Base-by-base conservation (phyloP, 2,113 vertebrate species). In the Hemibagrus wyckioides region DNA sequence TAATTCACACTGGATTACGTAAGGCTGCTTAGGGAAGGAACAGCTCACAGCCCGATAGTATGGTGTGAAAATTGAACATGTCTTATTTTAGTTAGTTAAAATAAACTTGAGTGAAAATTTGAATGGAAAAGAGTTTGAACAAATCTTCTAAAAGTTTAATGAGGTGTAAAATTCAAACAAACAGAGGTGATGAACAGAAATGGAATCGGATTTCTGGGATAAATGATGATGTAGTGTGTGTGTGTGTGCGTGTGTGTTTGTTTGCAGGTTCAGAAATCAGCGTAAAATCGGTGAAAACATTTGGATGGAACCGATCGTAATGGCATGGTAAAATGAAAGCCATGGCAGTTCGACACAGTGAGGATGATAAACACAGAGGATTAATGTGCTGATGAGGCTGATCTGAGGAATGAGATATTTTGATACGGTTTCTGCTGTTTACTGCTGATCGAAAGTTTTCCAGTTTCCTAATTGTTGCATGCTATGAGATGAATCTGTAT, bases 311-410 rank as follows among this genome's bases (percentile, higher is more conserved):
- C 19, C 76, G 30, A 8, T 57, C 0, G 7, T 80, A 39, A 80
- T 80, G 79, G 11, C 33, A 52, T 71, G 75, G 85, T 89, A 84
- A 82, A 88, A 80, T 76, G 56, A 85, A 76, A 75, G 33, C 7
- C 41, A 21, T 19, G 15, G 54, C 11, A 15, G 10, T 56, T 39
- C 3, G n/a, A 25, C 30, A 85, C 8, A 13, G 11, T 57, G 52
- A 25, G 33, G 21, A 30, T 44, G 52, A 76, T 23, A 33, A n/a
- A 41, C 67, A 59, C 7, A 14, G 11, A 28, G 63, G 57, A 52
- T 41, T 14, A 41, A 77, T n/a, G 73, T 48, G 73, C 73, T 76
- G 73, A 73, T 75, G 39, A 77, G 28, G 44, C 21, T 1, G 25
- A 48, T n/a, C 75, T 14, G 44, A 50, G 25, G 25, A 17, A 50